These are phyloP conservation scores for Diadophis punctatus DNA, from an alignment of 2,113 vertebrate genomes.

Conservation along the genomic window DNA sequence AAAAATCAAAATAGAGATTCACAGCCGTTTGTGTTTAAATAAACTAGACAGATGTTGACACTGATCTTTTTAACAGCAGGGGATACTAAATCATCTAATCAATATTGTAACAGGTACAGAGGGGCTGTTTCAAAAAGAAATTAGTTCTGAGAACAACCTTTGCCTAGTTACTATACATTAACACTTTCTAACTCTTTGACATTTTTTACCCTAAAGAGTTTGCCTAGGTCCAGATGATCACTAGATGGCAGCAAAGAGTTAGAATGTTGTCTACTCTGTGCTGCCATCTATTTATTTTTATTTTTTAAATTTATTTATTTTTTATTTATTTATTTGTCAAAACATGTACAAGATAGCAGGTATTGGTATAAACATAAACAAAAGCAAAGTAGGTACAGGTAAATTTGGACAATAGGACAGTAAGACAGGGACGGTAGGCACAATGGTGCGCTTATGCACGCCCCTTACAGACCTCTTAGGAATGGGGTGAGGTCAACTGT, in stretches of 20 bases:
- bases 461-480: too few species aligned
- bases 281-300: too few species aligned
- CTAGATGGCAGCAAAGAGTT: background rate
- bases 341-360: too few species aligned
- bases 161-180: background rate
- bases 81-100: background rate
- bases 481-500: too few species aligned
- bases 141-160: background rate
- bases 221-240: background rate
- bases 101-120: background rate
- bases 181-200: background rate
- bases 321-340: too few species aligned
- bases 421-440: too few species aligned
- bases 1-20: slow-evolving; percentile 35
- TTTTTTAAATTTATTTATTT: too few species aligned
- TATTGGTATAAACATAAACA: too few species aligned
- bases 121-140: background rate
- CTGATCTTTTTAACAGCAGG: background rate
- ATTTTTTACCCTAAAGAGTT: background rate
- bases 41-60: background rate
- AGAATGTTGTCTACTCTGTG: background rate
- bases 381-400: too few species aligned
- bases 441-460: too few species aligned
- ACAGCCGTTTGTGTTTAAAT: background rate
- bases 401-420: too few species aligned